Conservation (phyloP, 2,888 invertebrate genomes). For the Dilophus febrilis region DNA sequence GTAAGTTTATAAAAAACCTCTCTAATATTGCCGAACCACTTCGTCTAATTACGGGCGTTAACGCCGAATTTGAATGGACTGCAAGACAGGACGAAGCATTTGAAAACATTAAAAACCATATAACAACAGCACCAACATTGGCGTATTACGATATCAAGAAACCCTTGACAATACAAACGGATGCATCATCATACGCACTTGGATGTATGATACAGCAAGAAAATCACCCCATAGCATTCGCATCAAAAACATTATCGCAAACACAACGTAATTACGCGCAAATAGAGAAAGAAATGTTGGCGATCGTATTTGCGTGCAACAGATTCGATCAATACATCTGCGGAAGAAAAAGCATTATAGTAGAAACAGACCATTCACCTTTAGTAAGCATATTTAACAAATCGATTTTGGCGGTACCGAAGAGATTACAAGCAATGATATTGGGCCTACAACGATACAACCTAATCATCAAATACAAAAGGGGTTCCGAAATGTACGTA, state of each 20-base stretch:
- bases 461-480: not conserved
- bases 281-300: not conserved
- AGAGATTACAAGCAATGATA: not conserved
- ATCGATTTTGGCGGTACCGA: not conserved
- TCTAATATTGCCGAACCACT: conserved; percentile 10
- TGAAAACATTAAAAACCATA: not conserved
- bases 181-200: conserved; percentile 6
- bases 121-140: conserved; percentile 8
- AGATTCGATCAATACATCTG: not conserved
- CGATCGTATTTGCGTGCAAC: not conserved
- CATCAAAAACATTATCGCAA: conserved; percentile 9
- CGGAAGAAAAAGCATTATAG: not conserved
- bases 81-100: conserved; percentile 11
- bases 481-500: conserved; percentile 1
- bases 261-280: not conserved
- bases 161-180: not conserved
- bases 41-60: conserved; percentile 12
- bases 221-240: conserved; percentile 12
- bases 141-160: conserved; percentile 6
- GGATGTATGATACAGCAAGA: conserved; percentile 13
- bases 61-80: conserved; percentile 12
- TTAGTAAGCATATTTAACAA: not conserved
- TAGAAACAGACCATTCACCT: not conserved
- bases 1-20: conserved; percentile 15
- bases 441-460: not conserved